Conservation (phyloP, 1,140 invertebrate species). For the Cyclina sinensis region DNA sequence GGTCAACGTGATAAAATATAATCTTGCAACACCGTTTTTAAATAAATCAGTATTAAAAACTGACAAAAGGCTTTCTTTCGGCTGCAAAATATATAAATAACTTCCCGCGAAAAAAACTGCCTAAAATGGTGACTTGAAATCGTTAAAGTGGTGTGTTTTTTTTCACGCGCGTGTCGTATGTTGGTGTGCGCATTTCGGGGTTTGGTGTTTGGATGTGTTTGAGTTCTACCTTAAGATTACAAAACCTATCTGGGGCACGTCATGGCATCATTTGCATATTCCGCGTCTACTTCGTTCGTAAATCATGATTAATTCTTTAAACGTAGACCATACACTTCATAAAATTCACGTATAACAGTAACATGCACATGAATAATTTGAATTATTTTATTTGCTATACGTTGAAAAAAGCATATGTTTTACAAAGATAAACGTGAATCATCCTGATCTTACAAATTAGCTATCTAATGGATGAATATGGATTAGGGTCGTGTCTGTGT, state of each 20-base stretch:
- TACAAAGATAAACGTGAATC: background rate
- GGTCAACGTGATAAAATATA: no score
- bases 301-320: slow-evolving; percentile 42
- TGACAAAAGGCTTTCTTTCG: no score
- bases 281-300: background rate
- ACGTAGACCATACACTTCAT: background rate
- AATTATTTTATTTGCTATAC: slow-evolving; percentile 15
- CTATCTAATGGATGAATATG: background rate
- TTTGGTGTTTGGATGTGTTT: no score
- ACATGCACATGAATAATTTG: slow-evolving; percentile 30
- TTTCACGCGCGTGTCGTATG: no score
- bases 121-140: no score
- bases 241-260: background rate
- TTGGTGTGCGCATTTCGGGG: no score
- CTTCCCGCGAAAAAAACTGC: no score
- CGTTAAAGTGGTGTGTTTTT: no score
- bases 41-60: no score
- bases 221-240: background rate
- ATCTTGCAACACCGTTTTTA: no score
- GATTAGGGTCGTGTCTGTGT: background rate
- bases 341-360: background rate
- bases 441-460: background rate
- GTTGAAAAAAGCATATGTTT: background rate
- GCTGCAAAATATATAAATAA: no score
- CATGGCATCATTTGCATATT: background rate